Base-by-base conservation (phyloP, 2,888 invertebrate genomes). In the Dynastes grantii region DNA sequence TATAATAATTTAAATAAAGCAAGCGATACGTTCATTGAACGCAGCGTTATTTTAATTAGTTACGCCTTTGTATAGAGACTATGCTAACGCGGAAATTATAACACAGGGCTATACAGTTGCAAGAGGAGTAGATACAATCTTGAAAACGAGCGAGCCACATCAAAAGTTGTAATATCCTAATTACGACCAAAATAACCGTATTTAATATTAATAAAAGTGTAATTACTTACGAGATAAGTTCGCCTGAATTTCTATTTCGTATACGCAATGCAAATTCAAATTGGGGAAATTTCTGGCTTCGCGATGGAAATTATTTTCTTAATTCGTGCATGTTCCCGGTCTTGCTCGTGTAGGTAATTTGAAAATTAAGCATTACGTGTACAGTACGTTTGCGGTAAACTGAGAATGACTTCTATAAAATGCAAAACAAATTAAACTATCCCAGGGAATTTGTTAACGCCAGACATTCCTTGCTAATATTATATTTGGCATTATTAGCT, bases 221-320 rank as follows among this genome's bases (percentile, higher is more conserved):
- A 78, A 73, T 78, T 78, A 78, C 73, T 78, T 78, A 64, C 58
- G 73, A 73, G 71, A 78, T 78, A 78, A 78, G 53, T 78, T 78
- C 53, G 64, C 51, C 13, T 51, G 51, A 49, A 78, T 78, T 78
- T 73, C 76, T 76, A 61, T 73, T 73, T 61, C 29, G 73, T 29
- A 45, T 45, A 73, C 73, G 73, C 61, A 61, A 73, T 73, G 73
- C 22, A 73, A 73, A 73, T 73, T 73, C 73, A 73, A 73, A 73
- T 73, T 73, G 73, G 58, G 68, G 73, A 73, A 73, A 73, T 73
- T 73, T 73, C 73, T 73, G 58, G 45, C 8, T 73, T 73, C 22
- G 61, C 73, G 40, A 11, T 40, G 73, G 40, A 61, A 73, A 73
- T 73, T 73, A 61, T 73, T 73, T 58, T 61, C 73, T 73, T 58